Evolutionary conservation across 2,797 vertebrate species (phyloP).

Genomic region (Spheniscus humboldti): DNA sequence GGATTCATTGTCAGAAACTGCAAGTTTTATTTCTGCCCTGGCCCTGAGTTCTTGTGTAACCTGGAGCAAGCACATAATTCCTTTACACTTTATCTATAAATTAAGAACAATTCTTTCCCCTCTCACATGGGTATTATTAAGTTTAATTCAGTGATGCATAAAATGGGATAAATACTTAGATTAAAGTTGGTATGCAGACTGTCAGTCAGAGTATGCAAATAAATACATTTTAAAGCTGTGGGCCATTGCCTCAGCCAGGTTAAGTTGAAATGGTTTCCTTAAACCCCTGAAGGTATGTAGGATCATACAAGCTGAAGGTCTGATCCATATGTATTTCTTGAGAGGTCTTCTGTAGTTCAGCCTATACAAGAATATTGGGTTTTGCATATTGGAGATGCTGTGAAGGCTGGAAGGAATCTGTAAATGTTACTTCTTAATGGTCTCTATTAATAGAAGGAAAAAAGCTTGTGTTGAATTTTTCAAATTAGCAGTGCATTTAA

Average conservation of each 20-base stretch:
- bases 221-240: neutral
- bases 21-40: neutral
- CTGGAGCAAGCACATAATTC: neutral
- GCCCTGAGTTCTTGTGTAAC: neutral
- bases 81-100: neutral
- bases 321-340: neutral
- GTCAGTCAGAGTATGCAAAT: neutral
- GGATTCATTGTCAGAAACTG: neutral
- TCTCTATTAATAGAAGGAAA: slow-evolving; percentile 11
- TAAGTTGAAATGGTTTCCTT: neutral
- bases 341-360: slow-evolving; percentile 2
- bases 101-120: neutral
- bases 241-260: neutral
- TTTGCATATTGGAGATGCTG: neutral
- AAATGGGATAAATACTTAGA: neutral
- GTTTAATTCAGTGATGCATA: neutral
- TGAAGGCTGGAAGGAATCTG: neutral
- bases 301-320: neutral
- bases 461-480: slow-evolving; percentile 46
- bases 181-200: neutral
- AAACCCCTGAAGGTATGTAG: neutral
- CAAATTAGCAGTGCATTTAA: slow-evolving; percentile 33
- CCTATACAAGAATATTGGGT: neutral
- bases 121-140: neutral
- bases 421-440: slow-evolving; percentile 46